Evolutionary conservation across 1,140 invertebrate species (phyloP).

Genomic region (Schlechtendalia chinensis): DNA sequence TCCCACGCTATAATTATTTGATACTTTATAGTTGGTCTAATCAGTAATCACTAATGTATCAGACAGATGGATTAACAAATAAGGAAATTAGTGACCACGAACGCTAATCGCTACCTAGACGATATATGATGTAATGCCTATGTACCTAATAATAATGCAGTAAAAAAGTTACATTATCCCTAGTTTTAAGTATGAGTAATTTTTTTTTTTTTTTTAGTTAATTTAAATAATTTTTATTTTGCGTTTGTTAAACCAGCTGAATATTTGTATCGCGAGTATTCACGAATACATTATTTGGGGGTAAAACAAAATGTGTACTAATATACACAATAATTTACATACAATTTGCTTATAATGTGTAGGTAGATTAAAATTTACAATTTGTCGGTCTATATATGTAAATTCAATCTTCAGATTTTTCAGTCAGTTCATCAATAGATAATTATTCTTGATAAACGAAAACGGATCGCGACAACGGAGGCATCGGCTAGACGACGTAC

Average conservation of each 20-base stretch:
- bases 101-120: neutral
- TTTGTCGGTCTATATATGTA: no score
- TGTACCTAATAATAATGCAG: neutral
- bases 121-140: neutral
- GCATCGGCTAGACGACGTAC: no score
- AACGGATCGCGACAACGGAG: neutral
- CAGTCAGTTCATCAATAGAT: neutral
- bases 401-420: no score
- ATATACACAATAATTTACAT: no score
- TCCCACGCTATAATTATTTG: conserved; percentile 25
- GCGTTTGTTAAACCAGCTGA: no score
- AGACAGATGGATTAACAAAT: neutral
- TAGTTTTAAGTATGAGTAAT: neutral
- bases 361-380: no score
- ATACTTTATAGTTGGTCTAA: neutral
- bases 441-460: neutral
- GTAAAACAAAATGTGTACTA: no score
- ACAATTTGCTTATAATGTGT: no score
- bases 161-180: neutral
- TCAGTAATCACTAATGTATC: neutral
- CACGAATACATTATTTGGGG: no score
- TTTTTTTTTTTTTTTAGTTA: neutral
- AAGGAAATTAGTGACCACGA: conserved; percentile 18
- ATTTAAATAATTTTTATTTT: neutral
- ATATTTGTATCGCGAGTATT: no score